A percentile compares a stretch with the other conserved stretches of the same genome.
Conservation (phyloP, 1,140 invertebrate species). For the Drosophila elegans region DNA sequence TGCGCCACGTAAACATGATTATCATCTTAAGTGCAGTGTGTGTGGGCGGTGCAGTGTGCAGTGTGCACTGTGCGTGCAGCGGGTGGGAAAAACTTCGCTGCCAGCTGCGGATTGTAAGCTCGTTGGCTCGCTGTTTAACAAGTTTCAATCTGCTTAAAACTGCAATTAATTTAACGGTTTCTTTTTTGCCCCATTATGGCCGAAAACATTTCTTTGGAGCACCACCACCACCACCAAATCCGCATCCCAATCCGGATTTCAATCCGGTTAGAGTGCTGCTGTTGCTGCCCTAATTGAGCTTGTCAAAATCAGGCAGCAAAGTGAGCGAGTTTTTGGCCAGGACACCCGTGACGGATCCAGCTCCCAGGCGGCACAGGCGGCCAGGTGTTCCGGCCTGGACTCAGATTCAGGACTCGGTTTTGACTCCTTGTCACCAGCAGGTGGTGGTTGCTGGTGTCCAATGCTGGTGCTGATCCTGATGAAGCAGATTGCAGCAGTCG, state of each 20-base stretch:
- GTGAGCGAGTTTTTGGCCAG: slow-evolving; percentile 18
- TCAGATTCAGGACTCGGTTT: slow-evolving; percentile 4
- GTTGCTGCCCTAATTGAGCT: slow-evolving; percentile 69
- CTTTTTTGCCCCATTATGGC: slow-evolving; percentile 43
- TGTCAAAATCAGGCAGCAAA: slow-evolving; percentile 60
- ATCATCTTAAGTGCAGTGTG: slow-evolving; percentile 79
- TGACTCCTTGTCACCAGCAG: slow-evolving; percentile 52
- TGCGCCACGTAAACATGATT: slow-evolving; percentile 82
- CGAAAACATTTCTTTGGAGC: slow-evolving; percentile 27
- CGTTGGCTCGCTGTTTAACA: slow-evolving; percentile 59
- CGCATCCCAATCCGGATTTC: slow-evolving; percentile 19
- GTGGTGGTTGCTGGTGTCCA: slow-evolving; percentile 36
- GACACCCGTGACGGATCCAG: slow-evolving; percentile 20
- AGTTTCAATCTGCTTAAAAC: slow-evolving; percentile 79
- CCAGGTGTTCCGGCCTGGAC: slow-evolving; percentile 14
- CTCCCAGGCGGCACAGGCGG: neutral
- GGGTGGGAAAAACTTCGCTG: slow-evolving; percentile 53
- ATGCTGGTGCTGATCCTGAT: slow-evolving; percentile 36
- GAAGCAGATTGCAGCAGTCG: slow-evolving; percentile 46
- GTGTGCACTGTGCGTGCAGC: slow-evolving; percentile 43
- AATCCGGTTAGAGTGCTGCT: slow-evolving; percentile 46
- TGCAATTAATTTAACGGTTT: slow-evolving; percentile 75
- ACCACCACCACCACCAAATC: slow-evolving; percentile 11
- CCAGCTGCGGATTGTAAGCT: slow-evolving; percentile 41
- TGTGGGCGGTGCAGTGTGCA: slow-evolving; percentile 46